phyloP scores from a whole-genome alignment of 2,888 invertebrate genomes.

The Gortyna flavago region DNA sequence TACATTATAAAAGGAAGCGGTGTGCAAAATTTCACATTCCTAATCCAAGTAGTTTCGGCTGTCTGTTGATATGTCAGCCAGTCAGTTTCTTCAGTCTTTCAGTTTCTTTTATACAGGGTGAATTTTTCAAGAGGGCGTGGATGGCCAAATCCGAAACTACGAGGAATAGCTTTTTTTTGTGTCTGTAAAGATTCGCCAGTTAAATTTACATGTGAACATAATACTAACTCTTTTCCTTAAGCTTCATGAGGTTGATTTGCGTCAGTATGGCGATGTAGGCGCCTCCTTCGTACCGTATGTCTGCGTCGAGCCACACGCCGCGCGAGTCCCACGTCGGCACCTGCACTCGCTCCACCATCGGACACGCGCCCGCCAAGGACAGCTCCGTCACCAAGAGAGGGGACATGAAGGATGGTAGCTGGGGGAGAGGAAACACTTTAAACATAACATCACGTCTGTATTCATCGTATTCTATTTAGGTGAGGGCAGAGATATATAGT shows the following conservation, averaged over 20 bases:
- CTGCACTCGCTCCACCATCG: conserved; percentile 91
- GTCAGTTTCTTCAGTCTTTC: no score
- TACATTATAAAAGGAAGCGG: no score
- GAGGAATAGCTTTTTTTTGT: neutral
- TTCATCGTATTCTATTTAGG: neutral
- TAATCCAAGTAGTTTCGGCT: no score
- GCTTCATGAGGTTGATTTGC: conserved; percentile 93
- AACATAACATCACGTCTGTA: neutral
- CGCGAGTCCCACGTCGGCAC: conserved; percentile 93
- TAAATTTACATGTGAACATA: neutral
- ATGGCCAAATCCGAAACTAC: no score
- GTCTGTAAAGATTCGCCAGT: neutral
- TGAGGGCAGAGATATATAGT: neutral
- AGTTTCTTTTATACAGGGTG: no score
- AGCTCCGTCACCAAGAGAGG: conserved; percentile 94
- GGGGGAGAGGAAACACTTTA: conserved; percentile 14
- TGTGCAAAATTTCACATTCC: no score
- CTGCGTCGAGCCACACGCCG: conserved; percentile 97
- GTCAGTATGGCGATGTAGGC: conserved; percentile 96
- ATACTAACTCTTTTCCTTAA: conserved; percentile 86
- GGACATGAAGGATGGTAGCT: conserved; percentile 96
- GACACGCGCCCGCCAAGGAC: conserved; percentile 92
- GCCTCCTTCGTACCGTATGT: conserved; percentile 94
- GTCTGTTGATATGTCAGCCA: no score
- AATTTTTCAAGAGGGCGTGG: no score